Evolutionary conservation across 2,888 invertebrate genomes (phyloP).

Genomic region (Chouioia cunea): DNA sequence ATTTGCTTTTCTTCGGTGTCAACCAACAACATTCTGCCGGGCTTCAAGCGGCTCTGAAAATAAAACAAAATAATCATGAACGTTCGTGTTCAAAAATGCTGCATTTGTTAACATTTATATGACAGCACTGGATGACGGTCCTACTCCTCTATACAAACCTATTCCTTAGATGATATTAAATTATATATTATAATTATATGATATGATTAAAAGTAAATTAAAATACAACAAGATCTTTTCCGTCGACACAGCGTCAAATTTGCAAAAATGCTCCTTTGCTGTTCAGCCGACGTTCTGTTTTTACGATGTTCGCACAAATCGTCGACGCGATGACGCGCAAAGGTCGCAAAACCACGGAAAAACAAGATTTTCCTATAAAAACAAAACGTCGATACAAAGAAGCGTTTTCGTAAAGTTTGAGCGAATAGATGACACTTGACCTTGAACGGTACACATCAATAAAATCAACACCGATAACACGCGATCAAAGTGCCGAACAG

Average conservation of each 20-base stretch:
- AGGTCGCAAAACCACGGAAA: conserved; percentile 1
- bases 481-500: too few species aligned
- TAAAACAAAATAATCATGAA: conserved; percentile 51
- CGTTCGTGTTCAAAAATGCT: conserved; percentile 12
- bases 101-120: conserved; percentile 54
- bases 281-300: conserved; percentile 52
- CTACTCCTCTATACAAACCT: conserved; percentile 66
- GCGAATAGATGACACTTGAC: conserved; percentile 28
- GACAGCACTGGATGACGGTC: conserved; percentile 64
- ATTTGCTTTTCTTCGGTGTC: conserved; percentile 92
- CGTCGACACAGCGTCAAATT: conserved; percentile 24
- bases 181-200: conserved; percentile 57
- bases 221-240: conserved; percentile 59
- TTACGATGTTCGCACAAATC: conserved; percentile 44
- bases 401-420: conserved; percentile 32
- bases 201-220: conserved; percentile 64
- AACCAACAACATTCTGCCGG: conserved; percentile 97
- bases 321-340: too few species aligned
- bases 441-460: conserved; percentile 7
- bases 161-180: conserved; percentile 63
- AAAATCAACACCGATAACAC: too few species aligned
- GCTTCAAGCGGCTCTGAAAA: conserved; percentile 92
- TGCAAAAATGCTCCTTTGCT: conserved; percentile 47
- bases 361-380: conserved; percentile 43
- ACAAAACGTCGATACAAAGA: conserved; percentile 51